Base-by-base conservation (phyloP, 92 coral and sea anemone species). In the Zoanthus solanderi region DNA sequence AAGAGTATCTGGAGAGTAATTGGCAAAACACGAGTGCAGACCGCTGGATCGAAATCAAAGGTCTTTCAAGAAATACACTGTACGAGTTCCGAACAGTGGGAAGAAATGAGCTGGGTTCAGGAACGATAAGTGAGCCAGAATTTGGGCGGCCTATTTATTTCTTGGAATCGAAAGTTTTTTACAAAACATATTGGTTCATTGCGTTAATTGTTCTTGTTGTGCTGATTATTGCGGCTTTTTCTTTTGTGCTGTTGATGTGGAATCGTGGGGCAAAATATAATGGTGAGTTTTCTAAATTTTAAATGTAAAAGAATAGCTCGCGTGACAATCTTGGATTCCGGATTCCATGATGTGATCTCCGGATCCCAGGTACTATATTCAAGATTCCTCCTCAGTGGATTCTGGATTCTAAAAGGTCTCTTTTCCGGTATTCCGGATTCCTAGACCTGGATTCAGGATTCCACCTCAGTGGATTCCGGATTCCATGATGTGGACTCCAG, bases 81-180 rank as follows among this genome's bases (percentile, higher is more conserved):
- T 47, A 75, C 79, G 79, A 75, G 58, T 75, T 75, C 16, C 17
- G 79, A 23, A 75, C 79, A 9, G 14, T 75, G 32, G 79, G 79
- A 17, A 17, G 13, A 3, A 75, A 75, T 12, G 34, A 46, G 29
- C 14, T 75, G 23, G 79, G 79, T 9, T 75, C 79, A 6, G 79
- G 79, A 6, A 16, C 48, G 29, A 16, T 75, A 28, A 75, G 79
- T 75, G 79, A 75, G 8, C 46, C 79, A 75, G 58, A 2, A 9
- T 75, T 75, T 23, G 79, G 79, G 58, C 60, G 42, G 12, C 79
- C 79, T 16, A 10, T 45, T 1, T 32, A n/a, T 10, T 2, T 47
- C 9, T 17, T 47, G 9, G 34, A 8, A 58, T 14, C 9, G 9
- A 75, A 75, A 17, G 61, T 61, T 17, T 75, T 75, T 14, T 17